phyloP scores from a whole-genome alignment of 2,888 invertebrate genomes.

The Aphidoletes aphidimyza region DNA sequence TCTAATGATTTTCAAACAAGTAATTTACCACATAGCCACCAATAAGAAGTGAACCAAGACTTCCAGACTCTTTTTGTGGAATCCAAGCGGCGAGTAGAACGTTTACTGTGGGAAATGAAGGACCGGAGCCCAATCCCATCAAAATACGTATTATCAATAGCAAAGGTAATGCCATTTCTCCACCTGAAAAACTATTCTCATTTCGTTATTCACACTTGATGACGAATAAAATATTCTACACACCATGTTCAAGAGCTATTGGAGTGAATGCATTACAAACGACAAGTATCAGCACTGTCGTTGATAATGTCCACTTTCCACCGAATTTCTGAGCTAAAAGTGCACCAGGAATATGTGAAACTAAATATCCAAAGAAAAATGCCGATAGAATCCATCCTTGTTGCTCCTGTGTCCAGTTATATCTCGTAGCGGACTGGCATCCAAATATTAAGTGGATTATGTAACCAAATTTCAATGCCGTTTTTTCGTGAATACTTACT shows the following conservation, averaged over 20 bases:
- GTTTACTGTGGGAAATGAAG: slow-evolving; percentile 85
- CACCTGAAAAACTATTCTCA: slow-evolving; percentile 63
- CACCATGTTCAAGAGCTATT: slow-evolving; percentile 74
- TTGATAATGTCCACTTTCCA: slow-evolving; percentile 84
- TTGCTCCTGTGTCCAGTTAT: slow-evolving; percentile 76
- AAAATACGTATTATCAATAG: too few species aligned
- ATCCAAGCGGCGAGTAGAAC: slow-evolving; percentile 85
- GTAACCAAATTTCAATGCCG: too few species aligned
- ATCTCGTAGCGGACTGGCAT: too few species aligned
- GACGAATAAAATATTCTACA: slow-evolving; percentile 69
- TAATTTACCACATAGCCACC: slow-evolving; percentile 62
- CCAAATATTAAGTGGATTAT: too few species aligned
- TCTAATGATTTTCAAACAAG: too few species aligned
- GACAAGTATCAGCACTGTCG: too few species aligned
- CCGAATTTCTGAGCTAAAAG: slow-evolving; percentile 83
- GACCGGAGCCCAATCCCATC: slow-evolving; percentile 64
- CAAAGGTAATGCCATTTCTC: slow-evolving; percentile 74
- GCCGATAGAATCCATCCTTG: slow-evolving; percentile 83
- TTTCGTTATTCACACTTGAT: slow-evolving; percentile 71
- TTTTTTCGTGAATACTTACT: too few species aligned
- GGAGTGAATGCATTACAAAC: slow-evolving; percentile 85
- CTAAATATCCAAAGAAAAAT: slow-evolving; percentile 87
- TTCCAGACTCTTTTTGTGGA: slow-evolving; percentile 78
- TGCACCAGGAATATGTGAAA: slow-evolving; percentile 86
- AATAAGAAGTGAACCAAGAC: slow-evolving; percentile 67